phyloP scores from a whole-genome alignment of 1,140 invertebrate species.

The Drosophila triauraria region DNA sequence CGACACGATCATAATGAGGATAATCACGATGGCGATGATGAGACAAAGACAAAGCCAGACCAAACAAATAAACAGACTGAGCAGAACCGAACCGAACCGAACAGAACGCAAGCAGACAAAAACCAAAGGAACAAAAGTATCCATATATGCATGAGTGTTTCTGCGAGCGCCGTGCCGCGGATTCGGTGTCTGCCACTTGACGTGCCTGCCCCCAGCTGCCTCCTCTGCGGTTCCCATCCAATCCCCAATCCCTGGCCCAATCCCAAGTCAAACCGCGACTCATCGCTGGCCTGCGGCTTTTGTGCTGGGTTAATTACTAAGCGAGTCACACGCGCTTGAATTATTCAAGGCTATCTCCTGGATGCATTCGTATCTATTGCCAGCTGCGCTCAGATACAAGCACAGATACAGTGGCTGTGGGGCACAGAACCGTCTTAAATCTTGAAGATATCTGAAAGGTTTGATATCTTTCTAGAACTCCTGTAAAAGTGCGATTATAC shows the following conservation, averaged over 20 bases:
- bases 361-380: constrained; percentile 63
- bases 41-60: constrained; percentile 73
- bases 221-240: background rate
- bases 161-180: constrained; percentile 45
- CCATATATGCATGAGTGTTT: constrained; percentile 60
- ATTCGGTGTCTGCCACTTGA: constrained; percentile 78
- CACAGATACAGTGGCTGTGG: constrained; percentile 25
- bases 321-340: constrained; percentile 82
- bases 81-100: constrained; percentile 30
- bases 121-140: constrained; percentile 73
- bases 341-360: constrained; percentile 81
- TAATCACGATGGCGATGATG: constrained; percentile 75
- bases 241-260: constrained; percentile 29
- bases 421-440: constrained; percentile 6
- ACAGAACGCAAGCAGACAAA: constrained; percentile 50
- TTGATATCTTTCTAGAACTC: no score
- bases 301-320: constrained; percentile 82
- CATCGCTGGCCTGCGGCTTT: constrained; percentile 76
- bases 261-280: constrained; percentile 51
- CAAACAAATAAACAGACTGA: constrained; percentile 58
- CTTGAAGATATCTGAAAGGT: background rate
- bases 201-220: constrained; percentile 43
- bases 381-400: constrained; percentile 49
- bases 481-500: no score
- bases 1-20: constrained; percentile 51